Percentiles rank a stretch among this genome's conserved stretches.
phyloP scores from a whole-genome alignment of 64 coral and sea anemone species.

The Acropora tenuis region DNA sequence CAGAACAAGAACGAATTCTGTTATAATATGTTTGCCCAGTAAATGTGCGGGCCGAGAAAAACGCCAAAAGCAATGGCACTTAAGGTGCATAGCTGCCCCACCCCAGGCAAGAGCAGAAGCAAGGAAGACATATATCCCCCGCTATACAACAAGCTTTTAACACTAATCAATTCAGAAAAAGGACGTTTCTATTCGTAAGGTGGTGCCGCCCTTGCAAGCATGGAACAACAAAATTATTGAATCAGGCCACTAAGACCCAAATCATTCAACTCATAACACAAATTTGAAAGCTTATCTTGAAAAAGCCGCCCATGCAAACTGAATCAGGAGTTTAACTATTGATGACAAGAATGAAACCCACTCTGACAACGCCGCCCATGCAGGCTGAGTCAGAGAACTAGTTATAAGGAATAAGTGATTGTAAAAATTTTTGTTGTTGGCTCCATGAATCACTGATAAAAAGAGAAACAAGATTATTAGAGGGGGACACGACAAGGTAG shows the following conservation, averaged over 20 bases:
- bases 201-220: conserved; percentile 11
- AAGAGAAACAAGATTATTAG: no score
- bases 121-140: background rate
- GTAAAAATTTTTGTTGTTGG: no score
- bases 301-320: conserved; percentile 36
- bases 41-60: background rate
- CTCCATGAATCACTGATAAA: no score
- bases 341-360: background rate
- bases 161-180: background rate
- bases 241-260: conserved; percentile 7
- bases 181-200: background rate
- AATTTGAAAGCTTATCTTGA: background rate
- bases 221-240: background rate
- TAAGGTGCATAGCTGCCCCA: conserved; percentile 23
- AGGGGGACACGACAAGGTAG: no score
- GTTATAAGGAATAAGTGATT: no score
- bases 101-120: conserved; percentile 21
- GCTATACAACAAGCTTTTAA: conserved; percentile 7
- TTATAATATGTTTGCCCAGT: conserved; percentile 5
- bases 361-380: no score
- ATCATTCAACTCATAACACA: background rate
- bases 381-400: no score
- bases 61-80: background rate
- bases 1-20: background rate
- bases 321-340: conserved; percentile 20